Percentiles rank a stretch among this genome's conserved stretches.
Conservation (phyloP, 2,797 vertebrate genomes). For the Paratrypauchen microcephalus region DNA sequence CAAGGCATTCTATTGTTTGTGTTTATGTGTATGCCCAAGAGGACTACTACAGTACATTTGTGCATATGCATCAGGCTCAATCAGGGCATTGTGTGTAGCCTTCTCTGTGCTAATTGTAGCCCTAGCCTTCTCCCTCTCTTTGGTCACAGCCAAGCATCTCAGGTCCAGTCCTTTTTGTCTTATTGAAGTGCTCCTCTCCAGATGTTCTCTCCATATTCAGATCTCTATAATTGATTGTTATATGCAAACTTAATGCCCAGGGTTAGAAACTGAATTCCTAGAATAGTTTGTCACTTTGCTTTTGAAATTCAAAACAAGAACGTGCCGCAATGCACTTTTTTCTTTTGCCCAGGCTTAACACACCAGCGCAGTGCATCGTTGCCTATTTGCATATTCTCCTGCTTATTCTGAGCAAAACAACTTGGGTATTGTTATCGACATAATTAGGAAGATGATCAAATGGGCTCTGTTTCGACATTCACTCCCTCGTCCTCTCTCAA, state of each 20-base stretch:
- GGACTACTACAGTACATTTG: slow-evolving; percentile 28
- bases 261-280: slow-evolving; percentile 76
- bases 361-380: slow-evolving; percentile 49
- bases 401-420: slow-evolving; percentile 69
- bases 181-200: slow-evolving; percentile 76
- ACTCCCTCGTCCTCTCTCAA: slow-evolving; percentile 40
- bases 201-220: slow-evolving; percentile 78
- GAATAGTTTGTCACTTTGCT: slow-evolving; percentile 64
- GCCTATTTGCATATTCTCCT: slow-evolving; percentile 67
- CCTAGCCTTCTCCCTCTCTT: slow-evolving; percentile 55
- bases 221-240: slow-evolving; percentile 81
- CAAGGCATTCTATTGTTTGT: slow-evolving; percentile 14
- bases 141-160: slow-evolving; percentile 54
- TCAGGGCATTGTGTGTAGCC: slow-evolving; percentile 53
- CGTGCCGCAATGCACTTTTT: slow-evolving; percentile 63
- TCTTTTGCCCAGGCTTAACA: slow-evolving; percentile 49
- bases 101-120: slow-evolving; percentile 67
- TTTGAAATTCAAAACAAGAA: slow-evolving; percentile 79
- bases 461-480: slow-evolving; percentile 52
- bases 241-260: slow-evolving; percentile 77
- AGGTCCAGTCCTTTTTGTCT: slow-evolving; percentile 70
- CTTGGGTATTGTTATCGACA: slow-evolving; percentile 69
- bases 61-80: slow-evolving; percentile 59
- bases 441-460: slow-evolving; percentile 78
- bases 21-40: slow-evolving; percentile 22